Evolutionary conservation across 2,888 invertebrate genomes (phyloP).

Genomic region (Scaptomyza tumidula): DNA sequence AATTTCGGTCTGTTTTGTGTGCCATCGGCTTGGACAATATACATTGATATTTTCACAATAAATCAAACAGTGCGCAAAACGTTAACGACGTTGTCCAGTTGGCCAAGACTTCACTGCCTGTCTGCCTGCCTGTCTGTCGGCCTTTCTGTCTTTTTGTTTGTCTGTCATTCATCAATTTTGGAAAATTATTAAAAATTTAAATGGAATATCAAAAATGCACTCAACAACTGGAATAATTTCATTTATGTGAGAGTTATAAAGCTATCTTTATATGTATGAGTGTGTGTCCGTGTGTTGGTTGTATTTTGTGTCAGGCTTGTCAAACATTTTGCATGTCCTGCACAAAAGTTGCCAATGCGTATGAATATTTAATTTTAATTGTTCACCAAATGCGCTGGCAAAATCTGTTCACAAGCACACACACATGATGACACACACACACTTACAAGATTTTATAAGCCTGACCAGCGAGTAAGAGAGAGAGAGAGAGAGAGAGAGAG

Average conservation of each 20-base stretch:
- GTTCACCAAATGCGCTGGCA: slow-evolving; percentile 71
- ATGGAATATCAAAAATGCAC: slow-evolving; percentile 76
- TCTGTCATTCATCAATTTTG: slow-evolving; percentile 77
- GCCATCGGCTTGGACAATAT: slow-evolving; percentile 12
- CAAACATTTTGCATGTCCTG: slow-evolving; percentile 67
- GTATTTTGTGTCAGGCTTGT: slow-evolving; percentile 74
- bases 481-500: not conserved
- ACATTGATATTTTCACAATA: slow-evolving; percentile 37
- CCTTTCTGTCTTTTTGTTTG: slow-evolving; percentile 9
- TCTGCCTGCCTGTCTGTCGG: not conserved
- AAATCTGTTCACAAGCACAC: slow-evolving; percentile 62
- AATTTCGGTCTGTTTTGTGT: slow-evolving; percentile 10
- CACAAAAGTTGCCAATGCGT: slow-evolving; percentile 54
- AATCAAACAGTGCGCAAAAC: slow-evolving; percentile 59
- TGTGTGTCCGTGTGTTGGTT: slow-evolving; percentile 31
- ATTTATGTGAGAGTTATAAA: slow-evolving; percentile 28
- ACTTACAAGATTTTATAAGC: slow-evolving; percentile 29
- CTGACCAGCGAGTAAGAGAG: not conserved
- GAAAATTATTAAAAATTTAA: slow-evolving; percentile 82
- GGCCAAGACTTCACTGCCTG: slow-evolving; percentile 14
- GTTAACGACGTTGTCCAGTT: slow-evolving; percentile 29
- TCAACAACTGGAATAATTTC: slow-evolving; percentile 53
- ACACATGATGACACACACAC: slow-evolving; percentile 10
- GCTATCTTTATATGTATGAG: slow-evolving; percentile 13
- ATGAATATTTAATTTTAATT: slow-evolving; percentile 79